Base-by-base conservation (phyloP, 2,888 invertebrate species). In the Torymus tubicola region DNA sequence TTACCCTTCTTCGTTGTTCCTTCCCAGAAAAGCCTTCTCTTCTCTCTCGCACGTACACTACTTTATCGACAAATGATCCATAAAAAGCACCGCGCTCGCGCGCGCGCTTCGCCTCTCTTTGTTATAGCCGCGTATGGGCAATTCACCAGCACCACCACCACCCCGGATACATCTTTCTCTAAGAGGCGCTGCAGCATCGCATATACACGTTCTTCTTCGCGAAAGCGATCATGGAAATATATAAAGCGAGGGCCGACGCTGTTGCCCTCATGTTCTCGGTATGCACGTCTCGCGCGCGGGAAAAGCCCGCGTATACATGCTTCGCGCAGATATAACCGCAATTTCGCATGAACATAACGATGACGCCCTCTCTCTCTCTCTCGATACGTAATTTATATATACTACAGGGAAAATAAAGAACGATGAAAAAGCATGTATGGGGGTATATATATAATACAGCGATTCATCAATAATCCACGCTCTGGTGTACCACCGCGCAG, bases 61-160 rank as follows among this genome's bases (percentile, higher is more conserved):
- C 73, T 68, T 73, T 79, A 79, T 79, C 78, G 78, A 50, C 68
- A 63, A 79, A 68, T 68, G 78, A 79, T 79, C 78, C 78, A 73
- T 73, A 79, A 79, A 79, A 79, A 79, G 58, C 42, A 42, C 42
- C 5, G 53, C 63, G 8, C 31, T n/a, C 16, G 60, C 60, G 24
- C 70, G 12, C 16, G 18, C 42, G 57, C 55, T 50, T 64, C 16
- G 18, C 42, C 50, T 42, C 50, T 64, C 77, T 64, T 73, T 78
- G 70, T 64, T 50, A 72, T 50, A 72, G 63, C 57, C 61, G 42
- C 16, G 57, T 42, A 42, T 21, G 77, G 50, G 64, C 31, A 58
- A 65, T 67, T 50, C 42, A 50, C 5, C 24, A 13, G 24, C 42
- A 24, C 55, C 72, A n/a, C 55, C 24, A 18, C 18, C 52, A 16